Percentiles rank a stretch among this genome's conserved stretches.
Evolutionary conservation across 1,140 invertebrate species (phyloP).

Genomic region (Pseudomyrmex concolor): DNA sequence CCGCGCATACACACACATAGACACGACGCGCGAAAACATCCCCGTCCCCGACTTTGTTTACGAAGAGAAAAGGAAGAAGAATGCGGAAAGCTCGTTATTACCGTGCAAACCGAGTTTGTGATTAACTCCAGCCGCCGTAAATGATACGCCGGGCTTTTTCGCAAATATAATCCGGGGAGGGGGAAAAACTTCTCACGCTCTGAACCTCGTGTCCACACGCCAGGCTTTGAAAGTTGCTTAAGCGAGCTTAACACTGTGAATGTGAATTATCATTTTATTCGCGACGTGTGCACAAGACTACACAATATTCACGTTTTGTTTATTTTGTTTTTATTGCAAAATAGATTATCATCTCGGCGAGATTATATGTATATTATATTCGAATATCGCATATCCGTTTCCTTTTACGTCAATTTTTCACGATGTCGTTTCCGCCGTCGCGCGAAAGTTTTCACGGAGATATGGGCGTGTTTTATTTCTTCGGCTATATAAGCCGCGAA

Average conservation of each 20-base stretch:
- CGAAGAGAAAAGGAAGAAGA: slow-evolving; percentile 40
- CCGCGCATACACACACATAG: neutral
- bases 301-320: neutral
- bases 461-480: neutral
- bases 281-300: neutral
- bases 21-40: neutral
- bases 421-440: neutral
- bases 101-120: slow-evolving; percentile 36
- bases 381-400: neutral
- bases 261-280: neutral
- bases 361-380: neutral
- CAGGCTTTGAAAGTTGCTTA: slow-evolving; percentile 12
- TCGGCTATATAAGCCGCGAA: neutral
- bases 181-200: neutral
- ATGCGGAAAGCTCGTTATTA: slow-evolving; percentile 49
- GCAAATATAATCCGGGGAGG: slow-evolving; percentile 28
- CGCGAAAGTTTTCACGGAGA: neutral
- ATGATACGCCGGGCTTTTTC: slow-evolving; percentile 35
- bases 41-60: slow-evolving; percentile 27
- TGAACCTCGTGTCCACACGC: neutral
- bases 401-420: neutral
- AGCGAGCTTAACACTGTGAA: slow-evolving; percentile 10
- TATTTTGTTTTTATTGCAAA: neutral
- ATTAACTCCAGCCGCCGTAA: slow-evolving; percentile 43
- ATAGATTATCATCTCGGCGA: neutral